Base-by-base conservation (phyloP, 1,140 invertebrate species). In the Piezodorus guildinii region DNA sequence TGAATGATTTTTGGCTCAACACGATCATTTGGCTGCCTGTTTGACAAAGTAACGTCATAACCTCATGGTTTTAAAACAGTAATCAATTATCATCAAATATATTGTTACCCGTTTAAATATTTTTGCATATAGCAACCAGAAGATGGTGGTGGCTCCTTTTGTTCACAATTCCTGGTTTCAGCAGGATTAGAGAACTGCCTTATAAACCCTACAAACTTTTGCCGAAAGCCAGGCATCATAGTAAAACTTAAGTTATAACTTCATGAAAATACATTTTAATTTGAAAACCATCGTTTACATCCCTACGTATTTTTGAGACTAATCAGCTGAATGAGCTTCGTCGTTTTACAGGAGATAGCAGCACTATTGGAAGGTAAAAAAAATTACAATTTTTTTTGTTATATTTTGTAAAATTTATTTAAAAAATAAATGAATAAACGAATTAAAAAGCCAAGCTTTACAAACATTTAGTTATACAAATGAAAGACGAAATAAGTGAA, bases 121-220 rank as follows among this genome's bases (percentile, higher is more conserved):
- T 84, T 83, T 52, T 83, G 84, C 64, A 87, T 83, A 70, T 87
- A 87, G 70, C 81, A 83, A 61, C 82, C 81, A 65, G 83, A 79
- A 63, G 80, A 76, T 62, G 80, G 75, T 64, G 81, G 77, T 39
- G 71, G 68, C 59, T 74, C 68, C 60, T 74, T 70, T 45, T 68
- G 72, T 39, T 76, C 74, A 30, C 74, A 73, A 70, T 80, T 71
- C 76, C 76, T 74, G 63, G 76, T 74, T 64, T 76, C 75, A 34
- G 73, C 76, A 16, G 82, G 78, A 54, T 68, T 68, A 63, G 85
- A 86, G 64, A 87, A 73, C 73, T 87, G 85, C 59, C 85, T 77
- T 73, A 88, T 83, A 73, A 87, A 86, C 66, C 83, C 85, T 65
- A 82, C 83, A 68, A 88, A 81, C 75, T 84, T 81, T 77, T 87